Percentiles rank a stretch among this genome's conserved stretches.
Evolutionary conservation across 2,888 invertebrate species (phyloP).

Genomic region (Aplocera efformata): DNA sequence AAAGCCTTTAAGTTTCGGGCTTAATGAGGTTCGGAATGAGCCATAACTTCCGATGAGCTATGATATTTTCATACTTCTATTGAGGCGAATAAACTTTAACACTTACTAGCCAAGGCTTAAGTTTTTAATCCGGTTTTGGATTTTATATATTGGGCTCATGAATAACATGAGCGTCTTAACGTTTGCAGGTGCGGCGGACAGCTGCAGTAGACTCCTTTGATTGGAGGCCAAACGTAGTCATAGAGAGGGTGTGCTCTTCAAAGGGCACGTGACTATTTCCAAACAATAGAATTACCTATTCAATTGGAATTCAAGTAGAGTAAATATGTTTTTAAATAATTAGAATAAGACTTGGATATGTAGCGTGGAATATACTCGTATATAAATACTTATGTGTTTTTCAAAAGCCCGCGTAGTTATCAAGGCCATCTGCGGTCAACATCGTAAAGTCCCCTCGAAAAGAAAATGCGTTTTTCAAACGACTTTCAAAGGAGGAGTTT

Average conservation of each 20-base stretch:
- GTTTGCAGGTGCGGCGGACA: slow-evolving; percentile 25
- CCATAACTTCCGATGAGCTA: slow-evolving; percentile 31
- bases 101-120: background rate
- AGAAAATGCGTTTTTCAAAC: too few species aligned
- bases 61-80: slow-evolving; percentile 20
- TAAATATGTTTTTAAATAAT: too few species aligned
- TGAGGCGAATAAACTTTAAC: slow-evolving; percentile 7
- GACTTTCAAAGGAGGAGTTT: too few species aligned
- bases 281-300: background rate
- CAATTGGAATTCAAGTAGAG: too few species aligned
- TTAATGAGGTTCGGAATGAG: slow-evolving; percentile 46
- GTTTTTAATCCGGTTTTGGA: slow-evolving; percentile 12
- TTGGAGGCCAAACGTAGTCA: slow-evolving; percentile 12
- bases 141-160: slow-evolving; percentile 5
- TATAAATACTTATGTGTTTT: too few species aligned
- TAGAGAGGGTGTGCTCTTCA: slow-evolving; percentile 2
- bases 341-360: too few species aligned
- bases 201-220: slow-evolving; percentile 23
- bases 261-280: slow-evolving; percentile 7
- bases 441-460: too few species aligned
- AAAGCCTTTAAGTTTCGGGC: slow-evolving; percentile 50
- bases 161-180: background rate
- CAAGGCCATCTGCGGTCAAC: too few species aligned
- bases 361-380: too few species aligned
- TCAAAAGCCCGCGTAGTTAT: too few species aligned